Percentiles rank a stretch among this genome's conserved stretches.
Conservation (phyloP, 23 tunicate species). For the Halocynthia aurantium region DNA sequence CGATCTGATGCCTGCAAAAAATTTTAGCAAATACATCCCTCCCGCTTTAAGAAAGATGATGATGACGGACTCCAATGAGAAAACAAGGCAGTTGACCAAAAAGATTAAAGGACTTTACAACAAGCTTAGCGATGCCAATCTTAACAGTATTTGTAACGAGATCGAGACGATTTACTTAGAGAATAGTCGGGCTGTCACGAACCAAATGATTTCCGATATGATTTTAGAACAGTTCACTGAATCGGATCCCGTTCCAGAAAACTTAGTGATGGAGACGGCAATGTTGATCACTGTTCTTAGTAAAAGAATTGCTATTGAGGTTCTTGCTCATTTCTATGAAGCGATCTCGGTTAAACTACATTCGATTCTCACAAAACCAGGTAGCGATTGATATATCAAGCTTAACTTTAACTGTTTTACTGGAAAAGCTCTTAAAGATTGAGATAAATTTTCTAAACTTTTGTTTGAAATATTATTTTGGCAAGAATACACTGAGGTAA, state of each 20-base stretch:
- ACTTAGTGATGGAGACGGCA: constrained; percentile 44
- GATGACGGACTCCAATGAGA: constrained; percentile 25
- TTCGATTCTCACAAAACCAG: constrained; percentile 9
- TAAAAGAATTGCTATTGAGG: constrained; percentile 35
- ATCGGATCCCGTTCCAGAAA: constrained; percentile 61
- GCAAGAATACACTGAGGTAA: no score
- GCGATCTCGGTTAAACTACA: constrained; percentile 22
- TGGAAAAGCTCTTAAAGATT: background rate
- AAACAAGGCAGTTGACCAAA: constrained; percentile 24
- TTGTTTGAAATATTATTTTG: no score
- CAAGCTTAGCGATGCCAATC: constrained; percentile 55
- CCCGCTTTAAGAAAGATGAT: constrained; percentile 40
- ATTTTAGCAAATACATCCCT: constrained; percentile 54
- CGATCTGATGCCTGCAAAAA: background rate
- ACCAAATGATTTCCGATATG: constrained; percentile 40
- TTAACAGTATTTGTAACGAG: constrained; percentile 47
- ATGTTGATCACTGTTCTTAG: constrained; percentile 43
- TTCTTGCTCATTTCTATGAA: constrained; percentile 59
- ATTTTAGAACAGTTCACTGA: constrained; percentile 51
- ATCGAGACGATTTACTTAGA: constrained; percentile 30
- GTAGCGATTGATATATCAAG: background rate
- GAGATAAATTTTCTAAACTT: background rate
- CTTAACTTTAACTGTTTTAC: background rate
- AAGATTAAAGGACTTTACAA: constrained; percentile 64
- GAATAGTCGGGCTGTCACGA: constrained; percentile 55